Evolutionary conservation across 2,797 vertebrate species (phyloP).

Genomic region (Micrastur ruficollis): DNA sequence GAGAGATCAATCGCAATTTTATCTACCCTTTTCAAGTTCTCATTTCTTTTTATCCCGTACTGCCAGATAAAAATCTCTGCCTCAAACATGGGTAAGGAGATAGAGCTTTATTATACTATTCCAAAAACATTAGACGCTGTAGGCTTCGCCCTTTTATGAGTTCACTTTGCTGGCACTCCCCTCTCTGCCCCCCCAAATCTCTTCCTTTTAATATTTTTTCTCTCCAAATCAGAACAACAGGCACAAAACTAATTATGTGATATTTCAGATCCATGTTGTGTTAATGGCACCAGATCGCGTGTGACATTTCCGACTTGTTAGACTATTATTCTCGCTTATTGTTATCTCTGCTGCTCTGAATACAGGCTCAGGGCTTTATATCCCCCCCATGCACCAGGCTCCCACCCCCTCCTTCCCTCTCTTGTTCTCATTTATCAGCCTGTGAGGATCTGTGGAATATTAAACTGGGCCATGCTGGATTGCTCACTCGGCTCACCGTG

Average conservation of each 20-base stretch:
- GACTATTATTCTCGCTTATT: slow-evolving; percentile 76
- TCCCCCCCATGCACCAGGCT: slow-evolving; percentile 8
- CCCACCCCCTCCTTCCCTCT: not conserved
- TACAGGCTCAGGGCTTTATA: slow-evolving; percentile 53
- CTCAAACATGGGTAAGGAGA: slow-evolving; percentile 63
- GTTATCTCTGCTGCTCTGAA: slow-evolving; percentile 68
- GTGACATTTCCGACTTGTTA: slow-evolving; percentile 76
- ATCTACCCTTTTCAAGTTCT: slow-evolving; percentile 69
- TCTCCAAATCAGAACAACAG: slow-evolving; percentile 74
- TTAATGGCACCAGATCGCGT: slow-evolving; percentile 70
- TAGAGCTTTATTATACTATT: slow-evolving; percentile 66
- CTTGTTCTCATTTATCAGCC: slow-evolving; percentile 33
- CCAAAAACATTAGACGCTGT: slow-evolving; percentile 45
- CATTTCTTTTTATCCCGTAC: slow-evolving; percentile 59
- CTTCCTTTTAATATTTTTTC: slow-evolving; percentile 51
- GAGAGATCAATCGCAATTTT: slow-evolving; percentile 69
- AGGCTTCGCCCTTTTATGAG: slow-evolving; percentile 50
- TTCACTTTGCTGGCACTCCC: slow-evolving; percentile 31
- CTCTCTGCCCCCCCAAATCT: slow-evolving; percentile 17
- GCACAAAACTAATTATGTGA: slow-evolving; percentile 76
- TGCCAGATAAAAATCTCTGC: slow-evolving; percentile 65
- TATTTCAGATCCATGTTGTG: slow-evolving; percentile 76
- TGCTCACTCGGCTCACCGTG: not conserved
- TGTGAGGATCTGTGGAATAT: slow-evolving; percentile 32
- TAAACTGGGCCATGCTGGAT: slow-evolving; percentile 29